Base-by-base conservation (phyloP, 2,888 invertebrate genomes). In the Cylloceria caligata region DNA sequence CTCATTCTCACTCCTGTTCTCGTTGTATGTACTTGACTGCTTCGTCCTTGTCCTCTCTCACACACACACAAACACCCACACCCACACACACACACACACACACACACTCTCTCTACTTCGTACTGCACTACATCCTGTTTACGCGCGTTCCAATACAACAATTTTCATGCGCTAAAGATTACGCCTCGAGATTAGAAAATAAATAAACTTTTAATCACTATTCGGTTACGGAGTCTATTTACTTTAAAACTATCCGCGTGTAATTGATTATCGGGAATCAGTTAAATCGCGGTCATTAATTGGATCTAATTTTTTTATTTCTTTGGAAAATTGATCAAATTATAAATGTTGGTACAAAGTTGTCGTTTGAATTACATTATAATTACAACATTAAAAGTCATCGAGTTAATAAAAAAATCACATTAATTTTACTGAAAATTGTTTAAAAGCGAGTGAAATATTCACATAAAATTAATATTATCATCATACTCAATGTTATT, bases 201-300 rank as follows among this genome's bases (percentile, higher is more conserved):
- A 57, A 30, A 4, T 57, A n/a, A 13, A 57, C 7, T 57, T 57
- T 57, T 57, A 57, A 57, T 57, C 55, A 30, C 55, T 30, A 19
- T 30, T 1, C 2, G 55, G n/a, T 13, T 30, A 27, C 55, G 3
- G 55, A 16, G 16, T 13, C 49, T 21, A n/a, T 49, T 21, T 7
- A 24, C 21, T 21, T 49, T 49, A 21, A 21, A 49, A 49, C 21
- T 49, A 49, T 49, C 30, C 55, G 6, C 30, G 55, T 27, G 30
- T 30, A 57, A 57, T 57, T 57, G 55, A 30, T 57, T 57, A 57
- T 57, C 55, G 30, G n/a, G 30, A 57, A 57, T 30, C 55, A 30
- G 55, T 57, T 27, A 13, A 57, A 30, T 16, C 6, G 55, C 27
- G 55, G 30, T 19, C n/a, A n/a, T 30, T n/a, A 24, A 42, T 5